Percentiles rank a stretch among this genome's conserved stretches.
Evolutionary conservation across 2,888 invertebrate genomes (phyloP).

Genomic region (Microctonus brassicae): DNA sequence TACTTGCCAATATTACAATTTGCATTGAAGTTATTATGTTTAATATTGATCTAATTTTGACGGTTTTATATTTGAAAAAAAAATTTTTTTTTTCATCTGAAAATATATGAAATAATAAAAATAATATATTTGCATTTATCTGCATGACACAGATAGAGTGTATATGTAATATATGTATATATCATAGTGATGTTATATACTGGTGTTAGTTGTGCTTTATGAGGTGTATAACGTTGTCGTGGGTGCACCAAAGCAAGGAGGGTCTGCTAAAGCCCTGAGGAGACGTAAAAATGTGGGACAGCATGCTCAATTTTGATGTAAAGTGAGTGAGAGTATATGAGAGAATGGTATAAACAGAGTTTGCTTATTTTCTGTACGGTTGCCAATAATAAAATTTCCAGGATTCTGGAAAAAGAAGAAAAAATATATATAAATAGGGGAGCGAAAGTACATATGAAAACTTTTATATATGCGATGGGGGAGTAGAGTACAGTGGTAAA

Average conservation of each 20-base stretch:
- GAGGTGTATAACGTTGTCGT: slow-evolving; percentile 63
- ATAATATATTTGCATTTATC: no score
- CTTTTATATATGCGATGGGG: slow-evolving; percentile 23
- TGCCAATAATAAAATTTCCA: slow-evolving; percentile 60
- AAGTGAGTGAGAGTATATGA: slow-evolving; percentile 15
- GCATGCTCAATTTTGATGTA: slow-evolving; percentile 54
- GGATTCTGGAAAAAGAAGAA: slow-evolving; percentile 33
- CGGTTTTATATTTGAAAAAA: background rate
- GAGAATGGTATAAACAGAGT: slow-evolving; percentile 19
- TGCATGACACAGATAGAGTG: no score
- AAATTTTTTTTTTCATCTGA: no score
- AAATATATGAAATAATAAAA: no score
- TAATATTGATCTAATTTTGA: background rate
- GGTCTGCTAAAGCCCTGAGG: slow-evolving; percentile 61
- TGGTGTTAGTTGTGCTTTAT: slow-evolving; percentile 59
- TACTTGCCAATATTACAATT: slow-evolving; percentile 37
- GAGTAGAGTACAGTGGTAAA: slow-evolving; percentile 28
- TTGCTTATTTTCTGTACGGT: slow-evolving; percentile 34
- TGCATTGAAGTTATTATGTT: background rate
- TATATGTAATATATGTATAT: background rate
- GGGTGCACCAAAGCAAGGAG: slow-evolving; percentile 48
- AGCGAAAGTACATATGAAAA: background rate
- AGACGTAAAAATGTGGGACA: slow-evolving; percentile 64
- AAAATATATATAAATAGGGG: background rate
- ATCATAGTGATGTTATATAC: background rate